Base-by-base conservation (phyloP, 2,113 vertebrate genomes). In the Otus sunia region DNA sequence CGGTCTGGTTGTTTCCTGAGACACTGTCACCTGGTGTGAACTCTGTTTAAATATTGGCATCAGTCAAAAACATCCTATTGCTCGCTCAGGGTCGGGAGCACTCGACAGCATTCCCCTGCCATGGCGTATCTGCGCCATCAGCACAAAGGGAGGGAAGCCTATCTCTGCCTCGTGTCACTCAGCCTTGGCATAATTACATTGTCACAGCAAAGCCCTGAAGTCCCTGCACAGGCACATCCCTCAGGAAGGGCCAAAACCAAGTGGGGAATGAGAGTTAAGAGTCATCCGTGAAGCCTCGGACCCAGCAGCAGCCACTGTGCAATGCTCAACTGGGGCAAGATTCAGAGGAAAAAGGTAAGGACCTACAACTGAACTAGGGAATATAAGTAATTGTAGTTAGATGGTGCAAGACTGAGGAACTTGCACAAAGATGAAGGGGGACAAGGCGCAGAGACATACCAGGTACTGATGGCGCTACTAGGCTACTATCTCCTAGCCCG, bases 11-110 rank as follows among this genome's bases (percentile, higher is more conserved):
- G 5, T 20, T 43, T 43, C 45, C 17, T n/a, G 17, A 56, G 37
- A 71, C 12, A 1, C 6, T 12, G 37, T 23, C 6, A 32, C 36
- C 49, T 34, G 64, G 21, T 32, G 9, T 4, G 45, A 59, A 11
- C 26, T 39, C 34, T 14, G 16, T 15, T 53, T 25, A 19, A 72
- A 50, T n/a, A 5, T 2, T 11, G 12, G 19, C 50, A 39, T 26
- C 11, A 20, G 36, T 7, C 66, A 39, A 20, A 77, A 1, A 3
- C 2, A 1, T 13, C 52, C 34, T 18, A 2, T 7, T 50, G 10
- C 34, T 68, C 15, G 7, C 25, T 34, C 18, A 16, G 55, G 22
- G 30, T 22, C 26, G 25, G 37, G 6, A 52, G 50, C 19, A 13
- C 72, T 36, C 9, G 6, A 12, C 2, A 2, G 59, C 13, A 18